Evolutionary conservation across 2,113 vertebrate genomes (phyloP).

Genomic region (Chauna torquata): DNA sequence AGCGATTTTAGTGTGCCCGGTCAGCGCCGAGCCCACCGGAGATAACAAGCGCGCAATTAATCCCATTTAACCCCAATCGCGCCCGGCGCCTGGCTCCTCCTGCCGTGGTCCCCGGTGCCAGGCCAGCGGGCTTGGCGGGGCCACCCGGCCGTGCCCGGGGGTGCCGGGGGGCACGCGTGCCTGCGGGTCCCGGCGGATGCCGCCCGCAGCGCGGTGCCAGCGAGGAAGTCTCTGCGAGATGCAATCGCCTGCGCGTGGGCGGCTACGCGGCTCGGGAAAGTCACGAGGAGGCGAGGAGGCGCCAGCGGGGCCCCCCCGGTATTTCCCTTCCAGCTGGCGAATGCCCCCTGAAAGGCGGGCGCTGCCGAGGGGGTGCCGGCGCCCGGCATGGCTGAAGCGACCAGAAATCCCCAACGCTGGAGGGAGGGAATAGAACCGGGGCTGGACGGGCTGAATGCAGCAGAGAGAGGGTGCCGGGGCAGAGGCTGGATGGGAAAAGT

Average conservation of each 20-base stretch:
- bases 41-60: no score
- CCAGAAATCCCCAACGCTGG: not conserved
- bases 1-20: not conserved
- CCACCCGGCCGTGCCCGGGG: no score
- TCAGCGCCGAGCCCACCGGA: not conserved
- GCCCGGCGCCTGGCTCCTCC: no score
- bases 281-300: accelerated
- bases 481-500: not conserved
- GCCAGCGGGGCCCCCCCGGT: accelerated
- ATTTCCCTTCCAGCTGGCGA: no score
- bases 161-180: no score
- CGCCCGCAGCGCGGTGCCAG: no score
- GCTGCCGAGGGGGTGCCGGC: accelerated
- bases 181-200: no score
- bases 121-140: no score
- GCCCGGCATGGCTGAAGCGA: accelerated
- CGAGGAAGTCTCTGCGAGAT: not conserved
- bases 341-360: not conserved
- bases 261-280: accelerated
- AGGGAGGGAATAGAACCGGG: not conserved
- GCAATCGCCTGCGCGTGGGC: not conserved
- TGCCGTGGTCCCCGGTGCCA: no score
- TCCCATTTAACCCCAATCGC: not conserved
- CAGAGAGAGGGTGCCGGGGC: not conserved
- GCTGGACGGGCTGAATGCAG: no score